Evolutionary conservation across 2,113 vertebrate species (phyloP), one percentile per base, ranked within the genome.

Genomic region (Myiopsitta monachus): DNA sequence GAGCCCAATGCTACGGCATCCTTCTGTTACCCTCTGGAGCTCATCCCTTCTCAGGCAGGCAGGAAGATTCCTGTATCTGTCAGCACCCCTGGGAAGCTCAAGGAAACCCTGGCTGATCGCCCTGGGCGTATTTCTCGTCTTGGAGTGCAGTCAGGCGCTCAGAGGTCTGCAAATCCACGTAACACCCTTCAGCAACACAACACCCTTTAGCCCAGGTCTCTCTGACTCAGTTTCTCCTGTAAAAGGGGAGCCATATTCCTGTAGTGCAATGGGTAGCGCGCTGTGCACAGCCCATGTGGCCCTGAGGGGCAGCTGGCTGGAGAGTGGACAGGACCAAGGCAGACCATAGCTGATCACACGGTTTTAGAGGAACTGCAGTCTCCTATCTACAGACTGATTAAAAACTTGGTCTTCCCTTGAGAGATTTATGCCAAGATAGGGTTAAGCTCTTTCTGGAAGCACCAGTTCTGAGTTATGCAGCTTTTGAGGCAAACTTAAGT

Each of bases 1-100:
- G 0, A 79, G 39, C 19, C 38, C 67, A 54, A 18, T 1, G 1
- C 54, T 39, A 14, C 0, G 0, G 69, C 5, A 1, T 59, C n/a
- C 16, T 38, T 46, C 38, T 16, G 49, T 12, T 22, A 57, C 31
- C 39, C 19, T 44, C 41, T 38, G 36, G 8, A 28, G 11, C 38
- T 49, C 46, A 49, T 30, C 22, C 38, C 15, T 51, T 59, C 1
- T 1, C 47, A 78, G 23, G 31, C 19, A 68, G 36, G 24, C 38
- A 54, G 49, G 24, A 81, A 54, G 74, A 62, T 9, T 33, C 55
- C 59, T 23, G 33, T 8, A 36, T 39, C 47, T 27, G 4, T 47
- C 64, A 77, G 39, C 24, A 17, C 17, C 3, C 51, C 39, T 0
- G 0, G 28, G 19, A 15, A 55, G 31, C n/a, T 18, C 30, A 72